A percentile compares a stretch with the other conserved stretches of the same genome.
phyloP scores from a whole-genome alignment of 2,797 vertebrate species.

The Adelosebastes latens region DNA sequence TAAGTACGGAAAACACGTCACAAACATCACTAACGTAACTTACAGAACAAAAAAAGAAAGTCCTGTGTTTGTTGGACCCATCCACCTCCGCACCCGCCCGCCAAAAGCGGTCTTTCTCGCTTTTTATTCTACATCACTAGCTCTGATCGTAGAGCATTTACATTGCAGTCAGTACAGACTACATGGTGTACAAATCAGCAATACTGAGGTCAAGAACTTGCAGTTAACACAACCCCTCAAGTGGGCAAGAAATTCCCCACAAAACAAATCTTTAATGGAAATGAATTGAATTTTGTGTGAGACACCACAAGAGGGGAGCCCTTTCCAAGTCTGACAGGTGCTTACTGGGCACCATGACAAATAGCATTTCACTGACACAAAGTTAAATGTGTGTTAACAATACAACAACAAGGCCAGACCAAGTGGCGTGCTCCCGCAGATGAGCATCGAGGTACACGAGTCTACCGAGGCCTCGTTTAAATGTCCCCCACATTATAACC shows the following conservation, averaged over 20 bases:
- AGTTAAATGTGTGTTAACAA: not conserved
- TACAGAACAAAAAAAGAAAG: no score
- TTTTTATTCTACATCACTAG: no score
- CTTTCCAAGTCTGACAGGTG: not conserved
- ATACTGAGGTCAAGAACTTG: not conserved
- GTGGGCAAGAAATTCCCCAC: not conserved
- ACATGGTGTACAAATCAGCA: no score
- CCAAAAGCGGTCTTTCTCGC: no score
- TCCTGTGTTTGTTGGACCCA: no score
- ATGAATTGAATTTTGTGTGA: not conserved
- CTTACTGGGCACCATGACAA: not conserved
- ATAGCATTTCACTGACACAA: not conserved
- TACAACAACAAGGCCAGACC: not conserved
- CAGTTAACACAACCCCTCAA: not conserved
- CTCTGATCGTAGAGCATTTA: no score
- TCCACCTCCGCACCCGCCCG: no score
- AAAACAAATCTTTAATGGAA: not conserved
- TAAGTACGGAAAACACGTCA: no score
- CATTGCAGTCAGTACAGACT: no score
- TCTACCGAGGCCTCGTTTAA: slow-evolving; percentile 5
- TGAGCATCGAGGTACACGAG: not conserved
- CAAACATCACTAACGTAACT: no score
- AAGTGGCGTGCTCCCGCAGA: not conserved
- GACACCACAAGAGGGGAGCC: not conserved
- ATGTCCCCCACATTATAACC: slow-evolving; percentile 25